phyloP scores from a whole-genome alignment of 2,888 invertebrate species.

The Drosophila limbata region DNA sequence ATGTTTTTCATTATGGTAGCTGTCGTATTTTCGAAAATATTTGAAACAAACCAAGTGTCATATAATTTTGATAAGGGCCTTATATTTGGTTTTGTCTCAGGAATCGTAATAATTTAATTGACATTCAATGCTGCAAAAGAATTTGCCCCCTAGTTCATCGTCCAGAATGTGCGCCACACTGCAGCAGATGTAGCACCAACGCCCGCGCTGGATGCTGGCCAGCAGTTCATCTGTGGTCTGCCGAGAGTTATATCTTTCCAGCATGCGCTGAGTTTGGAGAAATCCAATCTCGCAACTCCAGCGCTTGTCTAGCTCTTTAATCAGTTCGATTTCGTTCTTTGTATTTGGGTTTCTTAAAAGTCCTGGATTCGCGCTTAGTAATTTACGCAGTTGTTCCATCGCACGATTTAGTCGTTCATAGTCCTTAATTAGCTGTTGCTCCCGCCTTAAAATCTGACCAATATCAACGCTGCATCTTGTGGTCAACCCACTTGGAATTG shows the following conservation, averaged over 20 bases:
- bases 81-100: neutral
- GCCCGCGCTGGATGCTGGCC: slow-evolving; percentile 55
- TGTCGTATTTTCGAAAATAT: too few species aligned
- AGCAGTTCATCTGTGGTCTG: slow-evolving; percentile 11
- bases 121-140: slow-evolving; percentile 55
- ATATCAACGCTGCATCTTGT: neutral
- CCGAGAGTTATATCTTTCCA: neutral
- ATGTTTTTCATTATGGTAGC: too few species aligned
- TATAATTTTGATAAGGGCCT: too few species aligned
- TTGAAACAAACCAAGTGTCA: too few species aligned
- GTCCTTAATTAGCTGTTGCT: neutral
- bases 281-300: slow-evolving; percentile 7
- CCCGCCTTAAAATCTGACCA: neutral
- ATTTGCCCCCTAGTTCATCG: neutral
- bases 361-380: neutral
- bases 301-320: slow-evolving; percentile 1
- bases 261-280: neutral
- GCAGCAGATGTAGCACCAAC: slow-evolving; percentile 67
- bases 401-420: neutral
- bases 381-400: neutral
- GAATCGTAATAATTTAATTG: slow-evolving; percentile 21
- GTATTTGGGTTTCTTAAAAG: neutral
- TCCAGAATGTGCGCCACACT: slow-evolving; percentile 52
- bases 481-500: neutral
- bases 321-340: neutral